phyloP scores from a whole-genome alignment of 2,113 vertebrate genomes.

The Catharus bicknelli region DNA sequence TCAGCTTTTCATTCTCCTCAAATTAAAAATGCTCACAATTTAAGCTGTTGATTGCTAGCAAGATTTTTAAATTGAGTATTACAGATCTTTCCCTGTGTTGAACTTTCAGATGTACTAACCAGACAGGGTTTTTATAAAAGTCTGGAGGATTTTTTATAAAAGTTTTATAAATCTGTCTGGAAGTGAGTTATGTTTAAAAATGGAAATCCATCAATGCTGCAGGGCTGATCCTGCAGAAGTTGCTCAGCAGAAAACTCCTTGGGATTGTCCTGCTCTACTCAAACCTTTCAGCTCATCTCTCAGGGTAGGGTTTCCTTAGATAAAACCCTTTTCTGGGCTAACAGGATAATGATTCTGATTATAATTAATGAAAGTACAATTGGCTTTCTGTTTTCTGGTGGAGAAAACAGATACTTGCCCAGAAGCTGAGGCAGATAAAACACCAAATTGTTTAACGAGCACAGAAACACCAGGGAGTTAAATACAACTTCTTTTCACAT shows the following conservation, averaged over 20 bases:
- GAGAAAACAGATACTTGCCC: background rate
- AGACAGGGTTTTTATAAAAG: background rate
- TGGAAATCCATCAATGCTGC: background rate
- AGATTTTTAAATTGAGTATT: background rate
- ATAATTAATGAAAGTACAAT: background rate
- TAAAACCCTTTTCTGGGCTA: background rate
- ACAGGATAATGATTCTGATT: background rate
- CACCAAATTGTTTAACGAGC: background rate
- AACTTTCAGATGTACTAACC: background rate
- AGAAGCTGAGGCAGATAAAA: background rate
- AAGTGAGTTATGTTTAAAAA: background rate
- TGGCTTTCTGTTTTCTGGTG: conserved; percentile 2
- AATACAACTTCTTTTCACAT: background rate
- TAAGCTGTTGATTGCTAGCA: background rate
- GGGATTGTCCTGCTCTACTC: background rate
- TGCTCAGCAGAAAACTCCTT: background rate
- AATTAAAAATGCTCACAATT: background rate
- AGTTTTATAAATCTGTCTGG: background rate
- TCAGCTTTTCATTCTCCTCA: background rate
- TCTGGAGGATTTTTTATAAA: background rate
- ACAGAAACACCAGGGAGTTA: background rate
- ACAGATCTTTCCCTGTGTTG: background rate
- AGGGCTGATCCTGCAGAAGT: background rate
- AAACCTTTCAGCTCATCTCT: background rate
- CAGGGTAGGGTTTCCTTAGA: background rate